Base-by-base conservation (phyloP, 2,797 vertebrate genomes). In the Platalea minor region DNA sequence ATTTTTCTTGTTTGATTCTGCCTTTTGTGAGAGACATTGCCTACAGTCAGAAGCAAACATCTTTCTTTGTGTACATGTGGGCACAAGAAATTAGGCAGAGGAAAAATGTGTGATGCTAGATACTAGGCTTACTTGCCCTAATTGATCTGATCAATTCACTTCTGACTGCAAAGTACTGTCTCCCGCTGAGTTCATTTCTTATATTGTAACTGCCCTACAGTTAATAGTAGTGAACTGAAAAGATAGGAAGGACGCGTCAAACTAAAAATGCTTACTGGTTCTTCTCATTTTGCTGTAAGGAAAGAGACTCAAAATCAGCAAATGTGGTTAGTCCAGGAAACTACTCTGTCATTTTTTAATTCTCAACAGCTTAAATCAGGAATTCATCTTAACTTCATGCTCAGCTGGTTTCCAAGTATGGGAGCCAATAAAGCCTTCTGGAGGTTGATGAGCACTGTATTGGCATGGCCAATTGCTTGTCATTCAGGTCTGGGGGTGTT, bases 311-410 rank as follows among this genome's bases (percentile, higher is more conserved):
- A 29, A 85, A 93, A 77, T 15, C 18, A 84, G 24, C 31, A 88
- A 79, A 54, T 92, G 69, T 84, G 68, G 73, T 91, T 94, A 88
- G 37, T 69, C 23, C 39, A 92, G 50, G 73, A 91, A 95, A 90
- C 73, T 45, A 35, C 51, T 57, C 59, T 54, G 19, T 46, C 28
- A 48, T 86, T 95, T 91, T 68, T 86, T 88, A 84, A 93, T 94
- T 96, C 75, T 91, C 56, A 90, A 35, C 50, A 72, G 46, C n/a
- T 88, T 88, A 88, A 80, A 91, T 86, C 43, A 86, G 65, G 69
- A 91, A 78, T 95, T 82, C 77, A 23, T 90, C 68, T 60, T 37
- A 84, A 59, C 19, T 91, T 88, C 64, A 43, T 39, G 53, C 39
- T 89, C 39, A 88, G 50, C 21, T 89, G 41, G 9, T 72, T 93